Evolutionary conservation across 2,113 vertebrate genomes (phyloP).

Genomic region (Tychaedon coryphoeus): DNA sequence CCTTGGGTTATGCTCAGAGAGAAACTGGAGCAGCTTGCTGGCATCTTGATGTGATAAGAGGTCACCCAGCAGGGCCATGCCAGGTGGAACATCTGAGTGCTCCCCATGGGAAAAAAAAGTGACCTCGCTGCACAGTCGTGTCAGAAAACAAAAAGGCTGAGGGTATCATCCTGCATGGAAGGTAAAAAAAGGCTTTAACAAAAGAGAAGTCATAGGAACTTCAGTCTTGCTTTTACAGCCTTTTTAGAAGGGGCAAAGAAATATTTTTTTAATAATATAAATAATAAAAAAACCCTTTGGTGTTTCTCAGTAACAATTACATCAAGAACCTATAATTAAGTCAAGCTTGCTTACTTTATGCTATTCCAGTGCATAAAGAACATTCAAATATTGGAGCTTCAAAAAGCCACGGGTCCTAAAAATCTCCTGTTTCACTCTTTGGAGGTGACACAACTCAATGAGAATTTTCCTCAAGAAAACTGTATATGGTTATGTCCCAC

Average conservation of each 20-base stretch:
- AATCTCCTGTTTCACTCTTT: not conserved
- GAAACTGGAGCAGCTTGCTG: not conserved
- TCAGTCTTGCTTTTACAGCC: not conserved
- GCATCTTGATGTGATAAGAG: not conserved
- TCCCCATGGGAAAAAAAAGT: not conserved
- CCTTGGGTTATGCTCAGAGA: not conserved
- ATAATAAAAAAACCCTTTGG: not conserved
- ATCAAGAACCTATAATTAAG: not conserved
- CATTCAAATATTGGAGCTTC: not conserved
- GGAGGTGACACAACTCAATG: not conserved
- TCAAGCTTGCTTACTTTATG: not conserved
- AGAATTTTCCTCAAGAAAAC: not conserved
- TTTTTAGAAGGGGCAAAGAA: not conserved
- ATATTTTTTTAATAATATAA: not conserved
- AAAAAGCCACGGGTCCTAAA: not conserved
- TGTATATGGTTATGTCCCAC: accelerated
- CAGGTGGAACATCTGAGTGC: not conserved
- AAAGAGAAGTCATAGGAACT: not conserved
- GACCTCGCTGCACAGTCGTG: not conserved
- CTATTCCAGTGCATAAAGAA: not conserved
- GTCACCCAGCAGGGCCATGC: not conserved
- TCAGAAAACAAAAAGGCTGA: not conserved
- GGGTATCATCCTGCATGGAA: not conserved
- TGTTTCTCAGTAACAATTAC: not conserved
- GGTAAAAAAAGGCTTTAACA: not conserved